Conservation (phyloP, 2,113 vertebrate genomes). For the Indicator indicator region DNA sequence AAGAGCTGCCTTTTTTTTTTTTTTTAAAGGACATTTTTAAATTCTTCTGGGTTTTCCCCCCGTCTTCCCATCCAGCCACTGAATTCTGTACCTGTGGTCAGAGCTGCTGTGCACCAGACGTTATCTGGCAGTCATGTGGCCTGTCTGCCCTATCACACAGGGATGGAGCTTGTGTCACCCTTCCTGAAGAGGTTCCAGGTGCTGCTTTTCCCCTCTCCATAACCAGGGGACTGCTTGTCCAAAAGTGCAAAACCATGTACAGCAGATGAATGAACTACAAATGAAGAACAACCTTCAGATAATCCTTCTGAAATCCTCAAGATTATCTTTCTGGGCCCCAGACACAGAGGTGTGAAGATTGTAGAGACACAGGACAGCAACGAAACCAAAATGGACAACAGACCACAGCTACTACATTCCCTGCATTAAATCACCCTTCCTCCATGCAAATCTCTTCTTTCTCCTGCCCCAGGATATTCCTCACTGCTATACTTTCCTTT, state of each 20-base stretch:
- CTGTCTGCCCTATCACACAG: not conserved
- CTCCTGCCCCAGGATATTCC: not conserved
- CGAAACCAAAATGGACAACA: not conserved
- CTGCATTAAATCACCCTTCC: not conserved
- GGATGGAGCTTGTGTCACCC: not conserved
- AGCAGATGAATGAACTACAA: not conserved
- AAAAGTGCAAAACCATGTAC: not conserved
- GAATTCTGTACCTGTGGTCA: not conserved
- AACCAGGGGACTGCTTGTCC: no score
- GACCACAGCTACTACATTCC: not conserved
- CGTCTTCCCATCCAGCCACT: not conserved
- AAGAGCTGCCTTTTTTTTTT: not conserved
- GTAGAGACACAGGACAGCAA: not conserved
- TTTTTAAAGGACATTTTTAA: not conserved
- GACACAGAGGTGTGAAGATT: not conserved
- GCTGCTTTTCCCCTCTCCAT: not conserved
- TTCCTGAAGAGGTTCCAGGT: not conserved
- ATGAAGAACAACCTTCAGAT: not conserved
- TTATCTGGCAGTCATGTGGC: not conserved
- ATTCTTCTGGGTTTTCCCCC: slow-evolving; percentile 31
- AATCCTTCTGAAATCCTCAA: not conserved
- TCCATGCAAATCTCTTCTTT: not conserved
- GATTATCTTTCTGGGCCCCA: not conserved
- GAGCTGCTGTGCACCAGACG: not conserved
- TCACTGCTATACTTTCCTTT: not conserved